Conservation (phyloP, 1,140 invertebrate genomes). For the Drosophila bocqueti region DNA sequence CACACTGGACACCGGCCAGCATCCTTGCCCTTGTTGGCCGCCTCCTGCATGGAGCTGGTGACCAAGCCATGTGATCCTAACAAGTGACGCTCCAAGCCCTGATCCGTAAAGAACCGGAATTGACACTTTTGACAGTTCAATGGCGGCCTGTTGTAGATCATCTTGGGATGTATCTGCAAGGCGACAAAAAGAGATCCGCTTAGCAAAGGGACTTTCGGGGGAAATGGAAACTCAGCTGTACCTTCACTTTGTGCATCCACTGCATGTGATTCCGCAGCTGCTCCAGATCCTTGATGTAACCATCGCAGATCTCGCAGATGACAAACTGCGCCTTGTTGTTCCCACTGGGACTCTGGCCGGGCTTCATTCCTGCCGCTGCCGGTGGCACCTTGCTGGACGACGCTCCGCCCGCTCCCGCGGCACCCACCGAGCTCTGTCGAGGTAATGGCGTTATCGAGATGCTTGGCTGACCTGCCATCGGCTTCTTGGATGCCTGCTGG, state of each 20-base stretch:
- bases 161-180: constrained; percentile 94
- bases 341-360: constrained; percentile 82
- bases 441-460: constrained; percentile 96
- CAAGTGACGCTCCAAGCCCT: constrained; percentile 96
- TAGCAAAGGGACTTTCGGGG: not conserved
- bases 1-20: constrained; percentile 96
- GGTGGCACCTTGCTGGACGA: constrained; percentile 85
- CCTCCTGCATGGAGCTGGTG: constrained; percentile 97
- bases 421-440: constrained; percentile 86
- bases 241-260: constrained; percentile 97
- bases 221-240: constrained; percentile 54
- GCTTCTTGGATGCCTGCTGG: constrained; percentile 83
- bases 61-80: constrained; percentile 96
- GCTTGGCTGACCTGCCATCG: constrained; percentile 89
- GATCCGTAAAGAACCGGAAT: constrained; percentile 90
- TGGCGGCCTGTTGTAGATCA: constrained; percentile 97
- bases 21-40: constrained; percentile 97
- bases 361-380: constrained; percentile 85
- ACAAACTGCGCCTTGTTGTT: constrained; percentile 92
- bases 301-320: constrained; percentile 97
- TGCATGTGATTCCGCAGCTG: constrained; percentile 97
- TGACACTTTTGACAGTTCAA: constrained; percentile 98
- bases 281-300: constrained; percentile 97
- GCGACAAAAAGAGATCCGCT: not conserved
- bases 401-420: constrained; percentile 55